phyloP scores from a whole-genome alignment of 2,888 invertebrate species.

The Alviniconcha strummeri region DNA sequence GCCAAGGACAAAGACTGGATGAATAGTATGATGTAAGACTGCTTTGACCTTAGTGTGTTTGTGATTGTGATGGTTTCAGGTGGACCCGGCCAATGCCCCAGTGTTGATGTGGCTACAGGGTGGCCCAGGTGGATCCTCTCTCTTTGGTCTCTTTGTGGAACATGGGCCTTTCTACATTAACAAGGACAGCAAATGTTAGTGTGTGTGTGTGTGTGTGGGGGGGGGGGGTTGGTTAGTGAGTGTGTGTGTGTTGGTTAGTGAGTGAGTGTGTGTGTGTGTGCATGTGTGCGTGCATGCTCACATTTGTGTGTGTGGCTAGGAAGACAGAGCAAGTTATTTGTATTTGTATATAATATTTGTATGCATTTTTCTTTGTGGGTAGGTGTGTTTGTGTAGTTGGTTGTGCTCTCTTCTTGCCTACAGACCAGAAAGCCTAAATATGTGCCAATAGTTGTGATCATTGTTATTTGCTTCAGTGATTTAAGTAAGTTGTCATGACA shows the following conservation, averaged over 20 bases:
- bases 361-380: not conserved
- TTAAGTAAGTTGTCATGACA: no score
- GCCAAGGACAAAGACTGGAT: no score
- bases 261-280: not conserved
- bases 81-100: constrained; percentile 63
- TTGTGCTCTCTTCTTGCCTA: not conserved
- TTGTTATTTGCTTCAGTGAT: no score
- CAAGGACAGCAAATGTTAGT: constrained; percentile 62
- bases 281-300: constrained; percentile 3
- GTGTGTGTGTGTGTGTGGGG: not conserved
- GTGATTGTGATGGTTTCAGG: constrained; percentile 42
- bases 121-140: constrained; percentile 73
- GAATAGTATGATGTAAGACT: no score
- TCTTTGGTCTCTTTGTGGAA: constrained; percentile 79
- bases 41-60: no score
- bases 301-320: not conserved
- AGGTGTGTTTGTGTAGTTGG: not conserved
- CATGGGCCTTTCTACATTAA: constrained; percentile 85
- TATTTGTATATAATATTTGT: not conserved
- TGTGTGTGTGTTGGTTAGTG: no score
- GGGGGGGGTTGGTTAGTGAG: no score
- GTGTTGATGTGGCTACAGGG: constrained; percentile 74
- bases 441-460: no score
- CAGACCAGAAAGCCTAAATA: no score
- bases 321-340: no score